Evolutionary conservation across 2,113 vertebrate species (phyloP).

Genomic region (Pluvialis apricaria): DNA sequence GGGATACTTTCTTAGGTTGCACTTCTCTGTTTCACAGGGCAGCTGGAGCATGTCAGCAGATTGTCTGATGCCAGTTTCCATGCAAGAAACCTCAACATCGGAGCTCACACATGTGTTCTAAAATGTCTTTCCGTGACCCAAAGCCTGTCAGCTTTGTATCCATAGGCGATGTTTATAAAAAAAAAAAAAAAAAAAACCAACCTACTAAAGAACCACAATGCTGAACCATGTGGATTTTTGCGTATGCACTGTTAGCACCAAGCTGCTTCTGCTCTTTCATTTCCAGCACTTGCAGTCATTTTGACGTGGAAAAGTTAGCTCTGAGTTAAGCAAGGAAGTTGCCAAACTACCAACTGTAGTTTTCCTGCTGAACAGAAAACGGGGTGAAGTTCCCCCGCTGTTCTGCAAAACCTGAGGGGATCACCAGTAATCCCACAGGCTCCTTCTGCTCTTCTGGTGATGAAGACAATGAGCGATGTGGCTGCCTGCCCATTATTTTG

Average conservation of each 20-base stretch:
- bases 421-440: neutral
- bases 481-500: neutral
- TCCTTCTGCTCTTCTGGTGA: conserved; percentile 29
- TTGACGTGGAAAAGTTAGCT: neutral
- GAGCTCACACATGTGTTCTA: neutral
- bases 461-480: neutral
- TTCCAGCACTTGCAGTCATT: neutral
- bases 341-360: neutral
- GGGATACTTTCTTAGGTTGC: neutral
- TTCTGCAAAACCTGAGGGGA: neutral
- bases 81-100: accelerated
- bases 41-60: neutral
- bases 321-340: neutral
- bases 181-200: neutral
- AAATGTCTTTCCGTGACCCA: neutral
- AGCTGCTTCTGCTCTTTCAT: neutral
- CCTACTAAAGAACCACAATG: neutral
- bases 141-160: neutral
- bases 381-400: neutral
- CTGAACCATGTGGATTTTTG: neutral
- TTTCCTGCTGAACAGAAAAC: neutral
- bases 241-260: neutral
- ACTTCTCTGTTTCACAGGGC: neutral
- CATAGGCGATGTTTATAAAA: neutral
- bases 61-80: neutral